Evolutionary conservation across 2,113 vertebrate species (phyloP), one percentile per base, ranked within the genome.

Genomic region (Mobula birostris): DNA sequence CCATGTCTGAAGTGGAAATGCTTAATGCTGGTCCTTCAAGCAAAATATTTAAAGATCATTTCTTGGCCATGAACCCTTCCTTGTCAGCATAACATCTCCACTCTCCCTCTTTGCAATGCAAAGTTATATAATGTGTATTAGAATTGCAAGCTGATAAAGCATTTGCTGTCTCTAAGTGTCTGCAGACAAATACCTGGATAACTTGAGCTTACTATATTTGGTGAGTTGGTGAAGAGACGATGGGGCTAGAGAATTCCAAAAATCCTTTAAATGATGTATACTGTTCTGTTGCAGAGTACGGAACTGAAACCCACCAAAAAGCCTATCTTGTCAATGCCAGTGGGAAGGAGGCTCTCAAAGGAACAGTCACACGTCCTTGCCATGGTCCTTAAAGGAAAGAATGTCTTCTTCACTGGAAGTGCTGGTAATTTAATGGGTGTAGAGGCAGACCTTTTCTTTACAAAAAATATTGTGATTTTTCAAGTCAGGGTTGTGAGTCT

Each of bases 401-500:
- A 97, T 48, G 94, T 99, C 94, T 99, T 99, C 97, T 99, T 99
- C 95, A 99, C 99, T 0, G 99, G 99, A 94, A 99, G 98, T 58
- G 99, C 99, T 94, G 99, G 99, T 99, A 79, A 95, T 56, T 68
- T 7, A 32, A 4, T 66, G 9, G 56, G 2, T 19, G 14, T 58
- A 5, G 70, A 74, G 40, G 70, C 15, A 48, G 29, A 68, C 7
- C 74, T 21, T 70, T 91, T 68, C 17, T 11, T 21, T 19, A 68
- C 0, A 8, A 91, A 32, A 91, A 87, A 87, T 29, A 61, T 9
- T 61, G 0, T 63, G 27, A 56, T 29, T 27, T 29, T 1, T 11
- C 12, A 17, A 70, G 2, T 70, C 48, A 48, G 1, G 48, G 27
- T 85, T 85, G 48, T 32, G 14, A 36, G 82, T 85, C 19, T 24